A percentile compares a stretch with the other conserved stretches of the same genome.
These are phyloP conservation scores for Rostratula benghalensis DNA, from an alignment of 2,113 vertebrate species.

Conservation along the genomic window DNA sequence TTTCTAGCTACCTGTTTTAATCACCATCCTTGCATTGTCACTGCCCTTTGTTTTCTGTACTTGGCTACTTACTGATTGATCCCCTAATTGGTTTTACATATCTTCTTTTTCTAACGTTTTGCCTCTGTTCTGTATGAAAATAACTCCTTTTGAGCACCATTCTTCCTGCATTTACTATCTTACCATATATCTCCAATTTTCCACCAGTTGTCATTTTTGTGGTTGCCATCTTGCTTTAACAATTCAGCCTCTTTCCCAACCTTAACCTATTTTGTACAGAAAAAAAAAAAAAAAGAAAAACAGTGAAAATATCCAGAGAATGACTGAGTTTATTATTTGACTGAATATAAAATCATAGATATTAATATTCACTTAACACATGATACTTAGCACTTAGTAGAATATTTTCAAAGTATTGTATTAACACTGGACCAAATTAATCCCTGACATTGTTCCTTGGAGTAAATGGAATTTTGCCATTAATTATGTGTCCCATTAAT, in stretches of 20 bases:
- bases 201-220: neutral
- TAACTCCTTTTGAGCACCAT: neutral
- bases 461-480: neutral
- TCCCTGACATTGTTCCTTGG: neutral
- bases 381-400: neutral
- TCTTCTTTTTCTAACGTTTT: neutral
- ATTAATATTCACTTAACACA: neutral
- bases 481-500: neutral
- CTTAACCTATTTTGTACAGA: neutral
- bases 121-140: neutral
- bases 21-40: neutral
- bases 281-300: neutral
- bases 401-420: neutral
- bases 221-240: neutral
- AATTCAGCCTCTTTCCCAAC: neutral
- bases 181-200: neutral
- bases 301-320: neutral
- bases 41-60: neutral
- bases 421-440: neutral
- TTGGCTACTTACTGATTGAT: neutral
- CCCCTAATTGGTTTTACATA: neutral
- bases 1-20: neutral
- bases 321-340: neutral
- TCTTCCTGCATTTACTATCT: neutral
- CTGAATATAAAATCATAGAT: neutral